Evolutionary conservation across 2,113 vertebrate species (phyloP).

Genomic region (Thalassoma bifasciatum): DNA sequence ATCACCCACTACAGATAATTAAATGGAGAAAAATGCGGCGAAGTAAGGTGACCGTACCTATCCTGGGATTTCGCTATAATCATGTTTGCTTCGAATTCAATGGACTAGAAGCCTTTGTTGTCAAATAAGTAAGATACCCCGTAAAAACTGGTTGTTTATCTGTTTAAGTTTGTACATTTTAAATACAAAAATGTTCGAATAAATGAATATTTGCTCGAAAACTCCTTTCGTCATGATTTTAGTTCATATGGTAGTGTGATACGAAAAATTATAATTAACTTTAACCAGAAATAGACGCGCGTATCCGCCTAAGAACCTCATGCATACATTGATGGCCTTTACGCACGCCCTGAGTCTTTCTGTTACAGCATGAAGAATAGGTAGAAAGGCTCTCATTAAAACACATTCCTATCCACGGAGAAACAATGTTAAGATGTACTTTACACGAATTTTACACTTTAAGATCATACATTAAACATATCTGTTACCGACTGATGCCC

Average conservation of each 20-base stretch:
- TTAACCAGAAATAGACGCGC: not conserved
- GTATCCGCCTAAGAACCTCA: not conserved
- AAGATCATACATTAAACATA: not conserved
- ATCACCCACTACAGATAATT: slow-evolving; percentile 85
- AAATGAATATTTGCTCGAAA: not conserved
- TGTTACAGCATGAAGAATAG: not conserved
- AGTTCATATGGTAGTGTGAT: not conserved
- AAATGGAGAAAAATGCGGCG: slow-evolving; percentile 81
- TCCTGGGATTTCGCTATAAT: slow-evolving; percentile 27
- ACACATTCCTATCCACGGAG: not conserved
- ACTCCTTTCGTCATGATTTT: not conserved
- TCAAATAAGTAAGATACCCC: not conserved
- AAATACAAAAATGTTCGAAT: not conserved
- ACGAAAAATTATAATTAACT: not conserved
- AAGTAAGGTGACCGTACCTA: slow-evolving; percentile 62
- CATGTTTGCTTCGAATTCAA: slow-evolving; percentile 18
- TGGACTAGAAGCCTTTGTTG: slow-evolving; percentile 2
- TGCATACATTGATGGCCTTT: slow-evolving; percentile 11
- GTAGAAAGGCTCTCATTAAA: not conserved
- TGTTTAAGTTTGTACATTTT: not conserved
- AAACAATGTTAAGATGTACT: not conserved
- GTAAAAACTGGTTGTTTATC: not conserved
- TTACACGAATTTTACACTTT: not conserved
- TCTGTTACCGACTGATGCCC: not conserved
- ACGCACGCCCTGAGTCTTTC: slow-evolving; percentile 34